Percentiles rank a stretch among this genome's conserved stretches.
Evolutionary conservation across 2,888 invertebrate genomes (phyloP).

Genomic region (Julus scandinavius): DNA sequence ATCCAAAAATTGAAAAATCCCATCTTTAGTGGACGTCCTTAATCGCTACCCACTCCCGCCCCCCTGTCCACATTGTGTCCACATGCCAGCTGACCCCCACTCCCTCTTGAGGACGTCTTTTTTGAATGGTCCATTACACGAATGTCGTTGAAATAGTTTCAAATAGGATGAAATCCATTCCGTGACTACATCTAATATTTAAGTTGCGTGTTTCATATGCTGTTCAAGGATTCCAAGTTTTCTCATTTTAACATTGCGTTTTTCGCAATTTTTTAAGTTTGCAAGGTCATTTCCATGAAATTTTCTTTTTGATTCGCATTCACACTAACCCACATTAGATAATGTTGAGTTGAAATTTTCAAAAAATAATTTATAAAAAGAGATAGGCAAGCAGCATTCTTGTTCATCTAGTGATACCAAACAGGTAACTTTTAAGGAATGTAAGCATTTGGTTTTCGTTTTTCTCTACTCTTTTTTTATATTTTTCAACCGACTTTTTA

Average conservation of each 20-base stretch:
- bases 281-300: constrained; percentile 33
- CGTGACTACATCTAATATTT: background rate
- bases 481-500: background rate
- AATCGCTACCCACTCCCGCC: too few relatives aligned
- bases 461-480: background rate
- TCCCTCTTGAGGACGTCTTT: too few relatives aligned
- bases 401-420: constrained; percentile 7
- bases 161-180: too few relatives aligned
- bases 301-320: constrained; percentile 31
- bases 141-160: too few relatives aligned
- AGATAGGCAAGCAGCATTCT: background rate
- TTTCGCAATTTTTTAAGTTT: background rate
- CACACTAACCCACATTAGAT: constrained; percentile 46
- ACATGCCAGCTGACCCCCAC: too few relatives aligned
- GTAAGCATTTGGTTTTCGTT: background rate
- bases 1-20: too few relatives aligned
- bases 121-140: too few relatives aligned
- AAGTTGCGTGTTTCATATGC: background rate
- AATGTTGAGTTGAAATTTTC: background rate
- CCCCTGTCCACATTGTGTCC: too few relatives aligned
- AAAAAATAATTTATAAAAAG: background rate
- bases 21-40: too few relatives aligned
- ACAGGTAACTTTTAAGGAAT: constrained; percentile 30
- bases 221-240: background rate
- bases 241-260: background rate